A percentile compares a stretch with the other conserved stretches of the same genome.
These are phyloP conservation scores for Herpetotheres cachinnans DNA, from an alignment of 2,113 vertebrate species.

Conservation along the genomic window DNA sequence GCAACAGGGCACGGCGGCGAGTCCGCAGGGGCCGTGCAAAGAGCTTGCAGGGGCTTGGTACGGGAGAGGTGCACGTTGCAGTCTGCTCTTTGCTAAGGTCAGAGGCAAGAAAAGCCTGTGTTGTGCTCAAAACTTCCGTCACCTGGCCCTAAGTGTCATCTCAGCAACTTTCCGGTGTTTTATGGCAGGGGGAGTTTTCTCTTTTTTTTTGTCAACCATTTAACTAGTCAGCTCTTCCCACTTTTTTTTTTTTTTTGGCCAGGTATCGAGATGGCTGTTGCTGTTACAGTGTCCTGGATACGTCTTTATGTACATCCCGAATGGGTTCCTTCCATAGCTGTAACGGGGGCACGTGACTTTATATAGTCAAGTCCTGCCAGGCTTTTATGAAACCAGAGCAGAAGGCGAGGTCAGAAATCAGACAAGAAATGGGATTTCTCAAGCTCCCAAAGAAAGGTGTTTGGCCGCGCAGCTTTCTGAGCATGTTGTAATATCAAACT, in stretches of 20 bases:
- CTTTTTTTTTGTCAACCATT: not conserved
- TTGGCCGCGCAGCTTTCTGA: not conserved
- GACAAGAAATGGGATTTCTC: not conserved
- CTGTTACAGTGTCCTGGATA: not conserved
- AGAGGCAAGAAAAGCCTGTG: accelerated
- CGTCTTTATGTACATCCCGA: not conserved
- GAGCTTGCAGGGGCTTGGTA: not conserved
- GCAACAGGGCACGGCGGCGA: accelerated
- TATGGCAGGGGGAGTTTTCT: not conserved
- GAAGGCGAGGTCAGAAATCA: not conserved
- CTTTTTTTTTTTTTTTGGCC: not conserved
- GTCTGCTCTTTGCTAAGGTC: not conserved
- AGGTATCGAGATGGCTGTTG: not conserved
- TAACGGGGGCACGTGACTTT: not conserved
- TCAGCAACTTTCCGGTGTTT: not conserved
- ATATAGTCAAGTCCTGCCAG: not conserved
- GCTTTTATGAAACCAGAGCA: not conserved
- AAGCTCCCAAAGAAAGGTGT: not conserved
- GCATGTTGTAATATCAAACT: not conserved
- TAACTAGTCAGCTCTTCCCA: not conserved
- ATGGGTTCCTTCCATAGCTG: not conserved
- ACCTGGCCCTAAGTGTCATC: not conserved
- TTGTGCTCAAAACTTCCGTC: not conserved
- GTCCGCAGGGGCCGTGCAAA: not conserved
- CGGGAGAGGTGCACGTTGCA: not conserved